phyloP scores from a whole-genome alignment of 2,113 vertebrate genomes.

The Ploceus nigricollis region DNA sequence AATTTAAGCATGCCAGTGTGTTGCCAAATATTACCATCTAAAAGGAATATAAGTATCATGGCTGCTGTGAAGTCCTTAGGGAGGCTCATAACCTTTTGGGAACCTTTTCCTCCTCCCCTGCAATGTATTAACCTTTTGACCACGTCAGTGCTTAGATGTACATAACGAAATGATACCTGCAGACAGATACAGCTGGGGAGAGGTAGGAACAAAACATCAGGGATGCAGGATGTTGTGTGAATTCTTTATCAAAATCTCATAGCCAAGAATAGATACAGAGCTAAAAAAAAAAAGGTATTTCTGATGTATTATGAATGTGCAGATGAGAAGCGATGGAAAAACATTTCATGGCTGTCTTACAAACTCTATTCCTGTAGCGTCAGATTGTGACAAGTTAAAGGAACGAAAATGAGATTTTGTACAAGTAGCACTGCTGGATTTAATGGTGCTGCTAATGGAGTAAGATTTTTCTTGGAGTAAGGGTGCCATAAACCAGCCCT shows the following conservation, averaged over 20 bases:
- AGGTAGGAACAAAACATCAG: neutral
- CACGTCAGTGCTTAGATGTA: neutral
- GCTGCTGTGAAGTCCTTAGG: neutral
- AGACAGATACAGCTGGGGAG: neutral
- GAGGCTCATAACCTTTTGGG: constrained; percentile 7
- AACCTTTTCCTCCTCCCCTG: neutral
- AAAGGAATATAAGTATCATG: neutral
- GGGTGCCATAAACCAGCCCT: neutral
- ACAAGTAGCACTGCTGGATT: neutral
- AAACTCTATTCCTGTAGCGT: neutral
- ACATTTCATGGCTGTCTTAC: neutral
- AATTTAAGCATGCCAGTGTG: neutral
- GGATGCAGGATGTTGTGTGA: neutral
- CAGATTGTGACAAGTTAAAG: neutral
- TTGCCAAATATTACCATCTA: neutral
- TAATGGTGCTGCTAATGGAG: constrained; percentile 6
- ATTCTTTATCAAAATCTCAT: neutral
- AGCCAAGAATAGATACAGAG: constrained; percentile 6
- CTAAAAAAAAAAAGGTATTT: neutral
- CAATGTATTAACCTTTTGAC: neutral
- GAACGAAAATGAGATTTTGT: neutral
- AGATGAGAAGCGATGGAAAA: neutral
- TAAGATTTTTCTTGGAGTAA: constrained; percentile 3
- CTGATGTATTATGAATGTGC: constrained; percentile 35
- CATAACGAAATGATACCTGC: neutral